Conservation (phyloP, 2,888 invertebrate genomes). For the Heliconius charithonia region DNA sequence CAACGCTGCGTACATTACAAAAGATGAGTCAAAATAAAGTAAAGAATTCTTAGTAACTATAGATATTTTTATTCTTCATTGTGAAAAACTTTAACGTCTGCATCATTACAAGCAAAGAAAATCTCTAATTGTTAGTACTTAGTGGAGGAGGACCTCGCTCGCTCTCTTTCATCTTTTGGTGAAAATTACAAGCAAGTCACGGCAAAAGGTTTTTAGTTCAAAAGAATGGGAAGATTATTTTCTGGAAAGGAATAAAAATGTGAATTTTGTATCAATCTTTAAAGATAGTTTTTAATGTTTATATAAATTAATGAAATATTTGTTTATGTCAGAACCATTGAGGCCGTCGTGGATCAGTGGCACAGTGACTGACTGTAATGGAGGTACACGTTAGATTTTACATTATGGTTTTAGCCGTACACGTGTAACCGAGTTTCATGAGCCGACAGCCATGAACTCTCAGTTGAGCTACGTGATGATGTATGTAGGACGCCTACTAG, state of each 20-base stretch:
- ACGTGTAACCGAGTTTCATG: no score
- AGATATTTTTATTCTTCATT: neutral
- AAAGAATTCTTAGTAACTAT: neutral
- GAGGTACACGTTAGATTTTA: no score
- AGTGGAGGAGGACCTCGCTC: constrained; percentile 12
- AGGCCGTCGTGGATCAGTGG: no score
- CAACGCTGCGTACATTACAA: no score
- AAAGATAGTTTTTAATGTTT: neutral
- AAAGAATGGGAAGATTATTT: constrained; percentile 6
- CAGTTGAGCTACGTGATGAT: no score
- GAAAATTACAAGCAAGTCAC: constrained; percentile 16
- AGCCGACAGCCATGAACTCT: no score
- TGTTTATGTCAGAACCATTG: no score
- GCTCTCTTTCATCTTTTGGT: constrained; percentile 11
- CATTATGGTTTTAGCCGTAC: no score
- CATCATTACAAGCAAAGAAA: constrained; percentile 23
- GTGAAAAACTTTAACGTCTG: neutral
- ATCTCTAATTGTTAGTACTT: constrained; percentile 22
- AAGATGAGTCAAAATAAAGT: neutral
- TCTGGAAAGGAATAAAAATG: neutral
- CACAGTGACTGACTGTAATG: no score
- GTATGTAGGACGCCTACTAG: no score
- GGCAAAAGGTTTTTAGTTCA: constrained; percentile 16
- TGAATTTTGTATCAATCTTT: neutral
- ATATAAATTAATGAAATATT: no score